These are phyloP conservation scores for Zonitis immaculata DNA, from an alignment of 2,888 invertebrate species.

Conservation along the genomic window DNA sequence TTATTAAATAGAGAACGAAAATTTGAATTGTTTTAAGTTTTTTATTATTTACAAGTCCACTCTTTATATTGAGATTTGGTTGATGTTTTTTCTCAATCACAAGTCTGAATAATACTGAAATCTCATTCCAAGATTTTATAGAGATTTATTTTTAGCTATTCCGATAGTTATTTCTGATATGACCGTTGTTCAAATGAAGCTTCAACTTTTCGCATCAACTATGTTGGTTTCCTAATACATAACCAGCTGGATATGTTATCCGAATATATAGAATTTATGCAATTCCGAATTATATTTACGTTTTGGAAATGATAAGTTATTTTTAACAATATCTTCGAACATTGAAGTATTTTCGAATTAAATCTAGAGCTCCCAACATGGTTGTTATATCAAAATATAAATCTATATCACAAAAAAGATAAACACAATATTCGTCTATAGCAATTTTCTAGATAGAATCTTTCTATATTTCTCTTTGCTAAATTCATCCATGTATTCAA, in stretches of 20 bases:
- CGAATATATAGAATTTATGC: background rate
- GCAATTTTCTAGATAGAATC: background rate
- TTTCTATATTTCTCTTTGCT: background rate
- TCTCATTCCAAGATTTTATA: too few species aligned
- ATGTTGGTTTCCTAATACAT: too few species aligned
- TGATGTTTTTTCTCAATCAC: too few species aligned
- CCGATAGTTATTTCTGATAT: too few species aligned
- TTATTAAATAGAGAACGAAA: too few species aligned
- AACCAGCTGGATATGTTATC: background rate
- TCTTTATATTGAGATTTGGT: too few species aligned
- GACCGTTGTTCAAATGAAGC: too few species aligned
- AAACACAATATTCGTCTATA: background rate
- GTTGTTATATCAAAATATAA: background rate
- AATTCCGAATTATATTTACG: background rate
- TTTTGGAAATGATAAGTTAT: background rate
- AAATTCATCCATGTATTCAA: background rate
- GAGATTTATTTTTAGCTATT: too few species aligned
- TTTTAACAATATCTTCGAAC: background rate
- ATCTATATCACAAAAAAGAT: background rate
- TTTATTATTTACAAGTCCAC: too few species aligned
- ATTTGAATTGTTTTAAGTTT: too few species aligned
- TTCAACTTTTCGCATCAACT: too few species aligned
- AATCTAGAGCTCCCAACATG: background rate
- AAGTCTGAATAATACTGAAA: too few species aligned
- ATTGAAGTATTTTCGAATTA: background rate